Conservation (phyloP, 2,797 vertebrate genomes). For the Galagoides demidoff region DNA sequence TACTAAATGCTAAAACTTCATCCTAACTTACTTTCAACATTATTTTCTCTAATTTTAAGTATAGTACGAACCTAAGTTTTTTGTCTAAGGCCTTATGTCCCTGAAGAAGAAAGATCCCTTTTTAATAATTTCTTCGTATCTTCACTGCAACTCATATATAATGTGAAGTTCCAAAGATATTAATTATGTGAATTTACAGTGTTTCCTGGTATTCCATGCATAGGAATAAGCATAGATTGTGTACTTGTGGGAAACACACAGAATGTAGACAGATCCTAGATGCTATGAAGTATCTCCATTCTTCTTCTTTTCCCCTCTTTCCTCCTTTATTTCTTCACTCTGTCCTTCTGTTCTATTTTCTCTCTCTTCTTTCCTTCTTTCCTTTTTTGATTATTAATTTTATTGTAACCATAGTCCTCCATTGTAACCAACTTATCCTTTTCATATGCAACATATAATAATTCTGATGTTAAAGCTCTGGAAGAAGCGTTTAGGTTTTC, state of each 20-base stretch:
- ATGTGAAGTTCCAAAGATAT: not conserved
- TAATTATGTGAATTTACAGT: not conserved
- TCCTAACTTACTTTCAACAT: not conserved
- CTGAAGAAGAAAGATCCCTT: not conserved
- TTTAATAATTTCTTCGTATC: not conserved
- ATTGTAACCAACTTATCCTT: not conserved
- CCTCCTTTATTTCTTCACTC: not conserved
- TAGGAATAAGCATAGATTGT: not conserved
- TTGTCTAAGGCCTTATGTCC: not conserved
- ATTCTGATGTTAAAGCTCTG: not conserved
- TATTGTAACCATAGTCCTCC: not conserved
- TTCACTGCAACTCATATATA: not conserved
- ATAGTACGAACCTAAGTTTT: not conserved
- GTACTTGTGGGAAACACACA: not conserved
- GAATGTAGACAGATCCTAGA: not conserved
- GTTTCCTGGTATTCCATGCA: not conserved
- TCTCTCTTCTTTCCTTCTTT: not conserved
- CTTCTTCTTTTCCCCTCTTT: not conserved
- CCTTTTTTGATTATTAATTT: not conserved
- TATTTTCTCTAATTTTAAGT: not conserved
- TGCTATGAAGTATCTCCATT: not conserved
- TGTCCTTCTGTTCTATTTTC: fast-evolving
- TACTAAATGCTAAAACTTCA: constrained; percentile 7
- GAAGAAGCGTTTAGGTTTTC: not conserved
- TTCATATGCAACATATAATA: not conserved